These are phyloP conservation scores for Physella acuta DNA, from an alignment of 1,140 invertebrate genomes.

Conservation along the genomic window DNA sequence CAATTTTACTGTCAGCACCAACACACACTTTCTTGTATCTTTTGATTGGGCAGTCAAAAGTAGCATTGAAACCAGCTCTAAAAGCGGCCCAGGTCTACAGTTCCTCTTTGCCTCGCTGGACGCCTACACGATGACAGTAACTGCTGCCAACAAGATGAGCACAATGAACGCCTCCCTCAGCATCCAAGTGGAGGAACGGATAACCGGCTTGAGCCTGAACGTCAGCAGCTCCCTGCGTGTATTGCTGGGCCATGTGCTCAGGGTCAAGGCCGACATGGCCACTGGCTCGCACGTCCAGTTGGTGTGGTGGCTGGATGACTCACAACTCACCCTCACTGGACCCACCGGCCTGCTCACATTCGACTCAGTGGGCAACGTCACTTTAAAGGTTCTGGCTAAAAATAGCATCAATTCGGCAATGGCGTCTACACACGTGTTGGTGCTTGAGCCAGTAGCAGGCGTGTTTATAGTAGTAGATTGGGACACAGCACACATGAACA, in stretches of 20 bases:
- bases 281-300: no score
- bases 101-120: constrained; percentile 27
- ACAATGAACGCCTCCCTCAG: constrained; percentile 1
- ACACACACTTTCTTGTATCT: constrained; percentile 26
- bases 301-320: no score
- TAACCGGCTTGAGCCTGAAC: constrained; percentile 31
- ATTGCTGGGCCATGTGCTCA: no score
- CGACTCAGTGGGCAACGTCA: background rate
- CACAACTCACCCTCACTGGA: no score
- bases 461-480: constrained; percentile 4
- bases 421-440: background rate
- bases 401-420: background rate
- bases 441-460: background rate
- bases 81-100: background rate
- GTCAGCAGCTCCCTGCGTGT: no score
- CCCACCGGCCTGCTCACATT: background rate
- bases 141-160: constrained; percentile 38
- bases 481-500: no score
- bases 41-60: constrained; percentile 34
- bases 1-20: constrained; percentile 21
- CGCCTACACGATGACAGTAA: constrained; percentile 28
- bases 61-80: background rate
- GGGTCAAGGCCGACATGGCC: no score
- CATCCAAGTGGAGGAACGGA: constrained; percentile 33
- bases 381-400: background rate